These are phyloP conservation scores for Hemicrepidius hirtus DNA, from an alignment of 2,888 invertebrate genomes.

Conservation along the genomic window DNA sequence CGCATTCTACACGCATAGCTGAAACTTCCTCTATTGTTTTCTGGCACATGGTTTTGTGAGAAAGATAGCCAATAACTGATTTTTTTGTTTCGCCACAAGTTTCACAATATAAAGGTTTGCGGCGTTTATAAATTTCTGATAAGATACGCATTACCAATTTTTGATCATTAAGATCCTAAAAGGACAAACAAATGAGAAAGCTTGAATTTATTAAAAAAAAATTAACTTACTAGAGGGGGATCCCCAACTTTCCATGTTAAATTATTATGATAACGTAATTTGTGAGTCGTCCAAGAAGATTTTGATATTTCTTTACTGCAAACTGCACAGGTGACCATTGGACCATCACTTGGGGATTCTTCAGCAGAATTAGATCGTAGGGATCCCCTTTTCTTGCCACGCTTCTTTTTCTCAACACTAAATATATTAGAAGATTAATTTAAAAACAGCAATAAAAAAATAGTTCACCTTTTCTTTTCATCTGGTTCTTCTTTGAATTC, in stretches of 20 bases:
- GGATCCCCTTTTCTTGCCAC: background rate
- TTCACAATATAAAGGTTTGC: conserved; percentile 74
- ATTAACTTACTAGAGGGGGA: conserved; percentile 72
- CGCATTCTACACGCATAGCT: conserved; percentile 51
- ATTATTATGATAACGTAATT: conserved; percentile 74
- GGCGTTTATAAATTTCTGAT: conserved; percentile 70
- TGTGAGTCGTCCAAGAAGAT: conserved; percentile 73
- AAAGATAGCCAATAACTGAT: conserved; percentile 75
- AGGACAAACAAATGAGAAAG: conserved; percentile 47
- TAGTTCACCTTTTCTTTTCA: too few relatives aligned
- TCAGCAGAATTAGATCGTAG: background rate
- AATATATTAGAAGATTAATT: background rate
- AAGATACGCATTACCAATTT: conserved; percentile 72
- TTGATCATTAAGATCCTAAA: conserved; percentile 75
- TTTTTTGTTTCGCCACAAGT: conserved; percentile 71
- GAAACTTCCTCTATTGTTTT: conserved; percentile 52
- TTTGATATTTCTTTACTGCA: conserved; percentile 71
- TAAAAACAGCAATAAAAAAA: background rate
- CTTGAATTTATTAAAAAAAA: background rate
- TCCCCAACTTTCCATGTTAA: conserved; percentile 76
- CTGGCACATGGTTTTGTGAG: conserved; percentile 68
- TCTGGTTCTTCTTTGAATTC: too few relatives aligned
- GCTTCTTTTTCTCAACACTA: background rate
- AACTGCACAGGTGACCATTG: conserved; percentile 70
- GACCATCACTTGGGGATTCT: background rate